Base-by-base conservation (phyloP, 2,888 invertebrate species). In the Galerucella calmariensis region DNA sequence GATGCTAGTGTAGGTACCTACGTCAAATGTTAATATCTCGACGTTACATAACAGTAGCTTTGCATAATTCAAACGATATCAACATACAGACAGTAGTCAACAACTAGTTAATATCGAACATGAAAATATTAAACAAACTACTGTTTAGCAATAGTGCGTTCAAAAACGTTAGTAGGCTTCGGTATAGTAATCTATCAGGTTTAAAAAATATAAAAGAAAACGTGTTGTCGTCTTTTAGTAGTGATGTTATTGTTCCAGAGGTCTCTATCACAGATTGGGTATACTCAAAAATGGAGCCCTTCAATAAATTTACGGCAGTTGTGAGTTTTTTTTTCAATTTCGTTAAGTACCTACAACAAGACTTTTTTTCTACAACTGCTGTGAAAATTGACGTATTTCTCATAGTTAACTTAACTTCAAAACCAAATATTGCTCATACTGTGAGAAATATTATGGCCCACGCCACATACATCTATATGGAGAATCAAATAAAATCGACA, bases 251-350 rank as follows among this genome's bases (percentile, higher is more conserved):
- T 58, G 44, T 66, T 41, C 71, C 71, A 44, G 24, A 58, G 20
- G 24, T 56, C 3, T 41, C 58, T 1, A 27, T 66, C 6, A 53
- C 63, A 10, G 71, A 72, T 20, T 58, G 27, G 20, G 24, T 72
- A 11, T 72, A 72, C 51, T 12, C 65, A 24, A 53, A 24, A 44
- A 66, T 58, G 35, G 71, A 56, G 44, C 14, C 65, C n/a, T 72
- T 58, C 51, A 2, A 72, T 16, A 66, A 72, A 24, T 66, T 46
- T 46, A 72, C 58, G 6, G 71, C 71, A n/a, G 58, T 66, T 41
- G 71, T 72, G 58, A 72, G 71, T 72, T 59, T 27, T 59, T 27
- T 9, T 10, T 59, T n/a, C n/a, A n/a, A n/a, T n/a, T n/a, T n/a
- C n/a, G n/a, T n/a, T n/a, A n/a, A n/a, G n/a, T n/a, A n/a, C n/a